Base-by-base conservation (phyloP, 2,888 invertebrate species). In the Siphlonurus alternatus region DNA sequence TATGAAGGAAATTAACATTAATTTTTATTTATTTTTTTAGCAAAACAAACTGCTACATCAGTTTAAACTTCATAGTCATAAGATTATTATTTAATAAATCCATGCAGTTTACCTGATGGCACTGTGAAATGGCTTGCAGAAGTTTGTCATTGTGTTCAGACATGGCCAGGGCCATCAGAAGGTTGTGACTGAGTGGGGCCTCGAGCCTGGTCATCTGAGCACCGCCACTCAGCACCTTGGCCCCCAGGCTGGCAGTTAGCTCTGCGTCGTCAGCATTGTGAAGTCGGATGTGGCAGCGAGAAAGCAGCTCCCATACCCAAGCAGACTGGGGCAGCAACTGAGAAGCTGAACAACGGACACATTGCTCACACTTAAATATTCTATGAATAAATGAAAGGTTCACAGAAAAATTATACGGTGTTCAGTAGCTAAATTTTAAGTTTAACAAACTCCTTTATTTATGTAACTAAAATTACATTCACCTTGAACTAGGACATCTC, bases 81-180 rank as follows among this genome's bases (percentile, higher is more conserved):
- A n/a, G n/a, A n/a, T n/a, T n/a, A n/a, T n/a, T n/a, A n/a, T n/a
- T n/a, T n/a, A n/a, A n/a, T n/a, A n/a, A n/a, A n/a, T n/a, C n/a
- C n/a, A n/a, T n/a, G n/a, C n/a, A 61, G 66, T 24, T 71, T 73
- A 79, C 78, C 66, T 75, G 72, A 66, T 75, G 73, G 2, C 76
- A 72, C 23, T 77, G 66, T 25, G 70, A 67, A 59, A 81, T 71
- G 1, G 81, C 80, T 73, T 80, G 75, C n/a, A 73, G 73, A 72
- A 81, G 78, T 72, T 85, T 83, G 23, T 79, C 75, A n/a, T 70
- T 68, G 65, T 77, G 77, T 67, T 72, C 74, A 15, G 77, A 74
- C 66, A 79, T 70, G 5, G 78, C 70, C 69, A 77, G 74, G n/a
- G 78, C 67, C 59, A 77, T 67, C 53, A 75, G 69, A 23, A 72